A percentile compares a stretch with the other conserved stretches of the same genome.
Evolutionary conservation across 2,113 vertebrate species (phyloP).

Genomic region (Romanogobio albipinnatus): DNA sequence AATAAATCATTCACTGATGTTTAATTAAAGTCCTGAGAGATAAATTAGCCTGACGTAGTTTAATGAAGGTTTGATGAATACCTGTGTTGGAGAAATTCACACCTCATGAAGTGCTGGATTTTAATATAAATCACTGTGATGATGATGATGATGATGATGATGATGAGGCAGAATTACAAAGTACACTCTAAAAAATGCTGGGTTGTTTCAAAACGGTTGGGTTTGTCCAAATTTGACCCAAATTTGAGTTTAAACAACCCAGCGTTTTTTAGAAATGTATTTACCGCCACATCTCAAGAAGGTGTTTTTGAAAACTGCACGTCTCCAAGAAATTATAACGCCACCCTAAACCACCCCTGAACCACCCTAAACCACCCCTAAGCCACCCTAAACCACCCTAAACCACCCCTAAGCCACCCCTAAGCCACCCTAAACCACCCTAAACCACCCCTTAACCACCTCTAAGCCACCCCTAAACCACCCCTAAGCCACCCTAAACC

Average conservation of each 20-base stretch:
- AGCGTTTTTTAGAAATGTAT: not conserved
- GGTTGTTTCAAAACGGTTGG: too few species aligned
- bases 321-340: not conserved
- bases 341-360: too few species aligned
- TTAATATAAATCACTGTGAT: not conserved
- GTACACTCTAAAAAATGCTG: not conserved
- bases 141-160: not conserved
- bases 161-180: not conserved
- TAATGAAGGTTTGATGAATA: constrained; percentile 34
- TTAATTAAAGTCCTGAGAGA: constrained; percentile 37
- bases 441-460: too few species aligned
- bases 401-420: too few species aligned
- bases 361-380: too few species aligned
- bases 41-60: not conserved
- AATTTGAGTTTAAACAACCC: too few species aligned
- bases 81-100: constrained; percentile 5
- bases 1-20: constrained; percentile 43
- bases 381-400: too few species aligned
- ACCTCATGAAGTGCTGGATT: not conserved
- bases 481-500: too few species aligned
- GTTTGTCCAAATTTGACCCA: too few species aligned
- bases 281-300: not conserved
- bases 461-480: too few species aligned
- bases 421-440: too few species aligned
- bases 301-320: not conserved